Evolutionary conservation across 2,113 vertebrate species (phyloP).

Genomic region (Misgurnus anguillicaudatus): DNA sequence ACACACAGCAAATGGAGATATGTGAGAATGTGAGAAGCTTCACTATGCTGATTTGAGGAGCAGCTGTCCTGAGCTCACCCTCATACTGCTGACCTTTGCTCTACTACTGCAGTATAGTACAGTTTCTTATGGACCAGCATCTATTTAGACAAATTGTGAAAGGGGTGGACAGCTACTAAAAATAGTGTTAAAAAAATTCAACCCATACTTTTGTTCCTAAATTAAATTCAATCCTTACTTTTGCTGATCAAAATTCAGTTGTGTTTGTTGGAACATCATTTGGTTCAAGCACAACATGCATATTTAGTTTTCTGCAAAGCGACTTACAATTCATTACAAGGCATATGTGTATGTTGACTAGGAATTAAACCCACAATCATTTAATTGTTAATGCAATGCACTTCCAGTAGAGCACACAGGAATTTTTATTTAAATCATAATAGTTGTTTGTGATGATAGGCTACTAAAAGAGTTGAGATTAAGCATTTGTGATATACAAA

Average conservation of each 20-base stretch:
- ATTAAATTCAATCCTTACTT: neutral
- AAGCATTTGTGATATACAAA: too few species aligned
- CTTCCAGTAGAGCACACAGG: too few species aligned
- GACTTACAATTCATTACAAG: too few species aligned
- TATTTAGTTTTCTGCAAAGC: too few species aligned
- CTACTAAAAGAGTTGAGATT: too few species aligned
- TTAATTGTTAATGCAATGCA: too few species aligned
- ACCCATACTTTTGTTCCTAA: conserved; percentile 8
- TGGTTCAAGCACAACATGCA: too few species aligned
- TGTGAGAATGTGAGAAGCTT: conserved; percentile 27
- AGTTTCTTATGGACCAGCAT: neutral
- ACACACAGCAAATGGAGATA: conserved; percentile 43
- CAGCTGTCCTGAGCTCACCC: conserved; percentile 42
- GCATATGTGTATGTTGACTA: too few species aligned
- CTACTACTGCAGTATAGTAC: neutral
- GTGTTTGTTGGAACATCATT: too few species aligned
- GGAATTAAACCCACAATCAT: too few species aligned
- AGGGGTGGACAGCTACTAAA: neutral
- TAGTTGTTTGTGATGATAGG: too few species aligned
- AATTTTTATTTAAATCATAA: too few species aligned
- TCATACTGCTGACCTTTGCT: conserved; percentile 33
- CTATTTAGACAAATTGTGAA: neutral
- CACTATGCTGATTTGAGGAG: conserved; percentile 35
- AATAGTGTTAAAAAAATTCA: neutral
- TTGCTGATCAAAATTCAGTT: neutral